phyloP scores from a whole-genome alignment of 1,140 invertebrate genomes.

The Ceratina japonica region DNA sequence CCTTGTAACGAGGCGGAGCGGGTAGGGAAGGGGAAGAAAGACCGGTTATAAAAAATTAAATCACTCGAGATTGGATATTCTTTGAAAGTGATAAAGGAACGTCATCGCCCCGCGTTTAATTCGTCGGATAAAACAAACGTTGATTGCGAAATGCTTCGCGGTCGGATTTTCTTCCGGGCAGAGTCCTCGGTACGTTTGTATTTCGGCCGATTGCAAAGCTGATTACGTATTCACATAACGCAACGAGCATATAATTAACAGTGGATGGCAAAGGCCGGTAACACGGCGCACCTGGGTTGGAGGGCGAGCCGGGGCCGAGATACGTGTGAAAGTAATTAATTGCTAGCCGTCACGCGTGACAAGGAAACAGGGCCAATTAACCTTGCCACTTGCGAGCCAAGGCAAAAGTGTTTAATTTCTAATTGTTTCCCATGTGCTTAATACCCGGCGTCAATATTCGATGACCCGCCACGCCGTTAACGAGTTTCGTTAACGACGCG shows the following conservation, averaged over 20 bases:
- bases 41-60: no score
- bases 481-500: slow-evolving; percentile 50
- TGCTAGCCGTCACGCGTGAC: slow-evolving; percentile 34
- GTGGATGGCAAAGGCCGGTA: no score
- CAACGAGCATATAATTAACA: slow-evolving; percentile 53
- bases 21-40: neutral
- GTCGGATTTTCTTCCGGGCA: slow-evolving; percentile 5
- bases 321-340: slow-evolving; percentile 59
- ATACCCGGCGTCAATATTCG: slow-evolving; percentile 42
- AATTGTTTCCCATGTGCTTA: slow-evolving; percentile 42
- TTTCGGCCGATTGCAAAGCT: slow-evolving; percentile 19
- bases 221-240: slow-evolving; percentile 49
- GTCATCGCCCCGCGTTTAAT: no score
- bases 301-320: neutral
- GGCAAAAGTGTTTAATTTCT: slow-evolving; percentile 44
- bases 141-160: slow-evolving; percentile 23
- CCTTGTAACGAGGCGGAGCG: slow-evolving; percentile 5
- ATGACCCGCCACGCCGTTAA: slow-evolving; percentile 37
- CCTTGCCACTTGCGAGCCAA: slow-evolving; percentile 27
- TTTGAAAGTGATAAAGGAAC: neutral
- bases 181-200: slow-evolving; percentile 6
- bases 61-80: no score
- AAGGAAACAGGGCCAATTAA: slow-evolving; percentile 51
- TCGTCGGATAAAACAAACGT: neutral
- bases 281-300: slow-evolving; percentile 9